phyloP scores from a whole-genome alignment of 2,888 invertebrate genomes.

The Tiphia femorata region DNA sequence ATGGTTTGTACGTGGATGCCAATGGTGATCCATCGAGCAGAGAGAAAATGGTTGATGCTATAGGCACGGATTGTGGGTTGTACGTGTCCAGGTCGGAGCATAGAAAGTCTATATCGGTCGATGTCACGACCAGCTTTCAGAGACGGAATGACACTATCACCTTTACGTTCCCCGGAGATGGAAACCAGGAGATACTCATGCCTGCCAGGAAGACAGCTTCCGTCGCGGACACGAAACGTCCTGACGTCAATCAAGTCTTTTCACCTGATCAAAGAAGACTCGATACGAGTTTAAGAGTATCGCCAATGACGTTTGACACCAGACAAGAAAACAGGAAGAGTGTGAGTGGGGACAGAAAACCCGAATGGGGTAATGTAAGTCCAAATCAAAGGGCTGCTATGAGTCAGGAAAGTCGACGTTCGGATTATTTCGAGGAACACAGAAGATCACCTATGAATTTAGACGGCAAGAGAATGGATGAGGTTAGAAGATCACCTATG shows the following conservation, averaged over 20 bases:
- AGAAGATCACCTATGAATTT: slow-evolving; percentile 63
- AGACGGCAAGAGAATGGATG: slow-evolving; percentile 62
- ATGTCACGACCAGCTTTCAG: slow-evolving; percentile 59
- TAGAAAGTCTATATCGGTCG: slow-evolving; percentile 61
- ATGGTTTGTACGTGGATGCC: slow-evolving; percentile 62
- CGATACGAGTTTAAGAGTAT: slow-evolving; percentile 55
- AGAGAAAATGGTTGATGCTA: slow-evolving; percentile 51
- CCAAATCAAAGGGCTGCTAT: slow-evolving; percentile 59
- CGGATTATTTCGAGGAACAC: slow-evolving; percentile 66
- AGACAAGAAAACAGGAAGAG: slow-evolving; percentile 59
- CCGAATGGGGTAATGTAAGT: slow-evolving; percentile 60
- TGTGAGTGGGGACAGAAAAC: slow-evolving; percentile 54
- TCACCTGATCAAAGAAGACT: slow-evolving; percentile 56
- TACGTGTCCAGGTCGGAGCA: slow-evolving; percentile 62
- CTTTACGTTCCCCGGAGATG: slow-evolving; percentile 61
- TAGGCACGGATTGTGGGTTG: slow-evolving; percentile 50
- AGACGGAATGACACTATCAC: slow-evolving; percentile 63
- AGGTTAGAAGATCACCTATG: slow-evolving; percentile 63
- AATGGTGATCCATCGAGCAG: slow-evolving; percentile 53
- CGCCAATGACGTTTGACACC: slow-evolving; percentile 60
- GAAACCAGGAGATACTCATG: slow-evolving; percentile 45
- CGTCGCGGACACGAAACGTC: slow-evolving; percentile 51
- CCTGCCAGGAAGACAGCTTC: slow-evolving; percentile 46
- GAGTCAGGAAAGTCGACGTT: slow-evolving; percentile 60
- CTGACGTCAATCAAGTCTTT: slow-evolving; percentile 54